A percentile compares a stretch with the other conserved stretches of the same genome.
Evolutionary conservation across 2,888 invertebrate species (phyloP).

Genomic region (Boloria selene): DNA sequence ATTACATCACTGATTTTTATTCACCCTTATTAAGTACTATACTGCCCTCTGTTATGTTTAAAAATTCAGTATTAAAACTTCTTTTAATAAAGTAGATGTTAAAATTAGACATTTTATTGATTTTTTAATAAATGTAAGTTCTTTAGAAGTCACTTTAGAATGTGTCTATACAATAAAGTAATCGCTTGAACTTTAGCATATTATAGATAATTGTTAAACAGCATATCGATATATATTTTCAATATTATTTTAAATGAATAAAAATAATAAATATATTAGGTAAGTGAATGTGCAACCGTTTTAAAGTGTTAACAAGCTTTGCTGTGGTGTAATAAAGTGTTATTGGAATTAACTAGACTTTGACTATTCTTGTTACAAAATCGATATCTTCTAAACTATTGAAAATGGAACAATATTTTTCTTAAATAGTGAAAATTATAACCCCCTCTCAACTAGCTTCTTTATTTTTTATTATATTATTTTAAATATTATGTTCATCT

Average conservation of each 20-base stretch:
- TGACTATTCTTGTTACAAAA: constrained; percentile 19
- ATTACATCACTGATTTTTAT: neutral
- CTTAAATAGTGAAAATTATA: too few relatives aligned
- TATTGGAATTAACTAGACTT: constrained; percentile 20
- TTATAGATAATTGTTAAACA: constrained; percentile 47
- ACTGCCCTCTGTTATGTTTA: neutral
- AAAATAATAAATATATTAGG: constrained; percentile 13
- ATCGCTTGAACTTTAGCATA: constrained; percentile 26
- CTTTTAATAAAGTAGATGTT: neutral
- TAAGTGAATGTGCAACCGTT: constrained; percentile 30
- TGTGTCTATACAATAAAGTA: constrained; percentile 11
- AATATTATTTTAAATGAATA: constrained; percentile 13
- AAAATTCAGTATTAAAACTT: neutral
- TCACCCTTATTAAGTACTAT: neutral
- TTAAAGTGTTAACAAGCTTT: constrained; percentile 34
- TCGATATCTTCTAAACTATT: constrained; percentile 15
- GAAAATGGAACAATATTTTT: neutral
- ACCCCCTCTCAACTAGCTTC: too few relatives aligned
- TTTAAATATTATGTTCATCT: too few relatives aligned
- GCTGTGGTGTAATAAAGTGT: constrained; percentile 29
- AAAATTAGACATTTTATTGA: neutral
- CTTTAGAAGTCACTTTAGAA: constrained; percentile 15
- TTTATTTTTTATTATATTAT: too few relatives aligned
- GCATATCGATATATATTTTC: constrained; percentile 56
- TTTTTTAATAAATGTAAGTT: constrained; percentile 7